Evolutionary conservation across 2,113 vertebrate genomes (phyloP), one percentile per base, ranked within the genome.

Genomic region (Paraplagusia blochii): DNA sequence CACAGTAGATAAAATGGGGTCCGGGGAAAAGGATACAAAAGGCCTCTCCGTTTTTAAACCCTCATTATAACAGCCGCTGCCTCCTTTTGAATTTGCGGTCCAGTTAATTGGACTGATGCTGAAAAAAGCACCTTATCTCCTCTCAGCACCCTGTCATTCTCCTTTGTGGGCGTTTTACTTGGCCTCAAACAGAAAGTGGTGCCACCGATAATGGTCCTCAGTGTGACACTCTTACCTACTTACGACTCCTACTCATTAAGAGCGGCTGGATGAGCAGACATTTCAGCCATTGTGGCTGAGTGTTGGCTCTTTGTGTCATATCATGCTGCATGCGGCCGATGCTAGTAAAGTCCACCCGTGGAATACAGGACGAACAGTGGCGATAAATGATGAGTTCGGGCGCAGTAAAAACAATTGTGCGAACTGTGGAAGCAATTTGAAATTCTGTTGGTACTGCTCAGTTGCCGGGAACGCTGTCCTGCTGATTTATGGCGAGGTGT

Each of bases 81-180:
- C 40, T 58, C 9, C 57, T 53, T 81, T 74, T 83, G 68, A 74
- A 66, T 80, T 65, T 66, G 53, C 54, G 58, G 71, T 69, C 42
- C 76, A 72, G 50, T 66, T 81, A 80, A 79, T 81, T 81, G 80
- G 57, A 77, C 57, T 63, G 66, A 79, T 79, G 69, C 62, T 35
- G 60, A 83, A 72, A n/a, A 85, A 80, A 70, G 61, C 42, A 53
- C 66, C 87, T 81, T 84, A 86, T 87, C 85, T 78, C 72, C 61
- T 48, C 52, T 52, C 55, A 47, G 69, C 74, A 61, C 60, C 53
- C 74, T 66, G 75, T 63, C 77, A 69, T 46, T 79, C 70, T 68
- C 72, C 66, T 78, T 81, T 81, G 80, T 75, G 50, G 60, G 63
- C 14, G 0, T 78, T 74, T 78, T 39, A 67, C 57, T 71, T 61